Conservation (phyloP, 53 echinoderm and acorn worm genomes). For the Patiria pectinifera region DNA sequence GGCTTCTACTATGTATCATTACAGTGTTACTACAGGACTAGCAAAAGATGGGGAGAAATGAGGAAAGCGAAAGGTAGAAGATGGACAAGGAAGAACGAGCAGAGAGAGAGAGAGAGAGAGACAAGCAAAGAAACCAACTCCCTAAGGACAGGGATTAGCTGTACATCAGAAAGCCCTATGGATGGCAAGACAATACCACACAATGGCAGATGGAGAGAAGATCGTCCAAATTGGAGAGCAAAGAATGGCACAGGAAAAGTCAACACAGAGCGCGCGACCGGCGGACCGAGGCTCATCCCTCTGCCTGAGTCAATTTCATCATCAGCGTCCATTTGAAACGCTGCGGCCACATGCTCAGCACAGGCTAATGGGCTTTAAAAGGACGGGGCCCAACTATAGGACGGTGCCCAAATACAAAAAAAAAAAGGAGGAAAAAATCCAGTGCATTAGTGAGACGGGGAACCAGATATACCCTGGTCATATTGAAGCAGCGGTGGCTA, state of each 20-base stretch:
- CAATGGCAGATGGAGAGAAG: constrained; percentile 71
- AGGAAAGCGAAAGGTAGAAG: constrained; percentile 1
- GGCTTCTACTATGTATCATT: constrained; percentile 15
- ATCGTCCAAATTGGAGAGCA: constrained; percentile 67
- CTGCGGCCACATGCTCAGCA: constrained; percentile 46
- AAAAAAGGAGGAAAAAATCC: constrained; percentile 46
- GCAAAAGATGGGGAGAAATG: background rate
- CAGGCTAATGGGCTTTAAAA: constrained; percentile 69
- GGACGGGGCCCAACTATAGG: constrained; percentile 34
- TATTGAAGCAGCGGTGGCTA: constrained; percentile 29
- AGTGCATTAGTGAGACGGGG: constrained; percentile 43
- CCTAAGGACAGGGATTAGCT: constrained; percentile 56
- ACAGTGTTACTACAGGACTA: constrained; percentile 26
- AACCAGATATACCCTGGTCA: constrained; percentile 23
- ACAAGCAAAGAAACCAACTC: constrained; percentile 49
- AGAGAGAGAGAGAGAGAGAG: background rate
- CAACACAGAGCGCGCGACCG: constrained; percentile 45
- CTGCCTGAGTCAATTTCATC: constrained; percentile 69
- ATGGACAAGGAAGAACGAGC: background rate
- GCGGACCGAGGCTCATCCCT: constrained; percentile 37
- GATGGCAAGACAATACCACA: constrained; percentile 58
- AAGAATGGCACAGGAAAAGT: constrained; percentile 57
- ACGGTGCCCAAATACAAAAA: constrained; percentile 64
- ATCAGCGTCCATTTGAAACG: constrained; percentile 56
- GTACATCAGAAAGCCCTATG: constrained; percentile 50